phyloP scores from a whole-genome alignment of 2,113 vertebrate species.

The Lophura nycthemera region DNA sequence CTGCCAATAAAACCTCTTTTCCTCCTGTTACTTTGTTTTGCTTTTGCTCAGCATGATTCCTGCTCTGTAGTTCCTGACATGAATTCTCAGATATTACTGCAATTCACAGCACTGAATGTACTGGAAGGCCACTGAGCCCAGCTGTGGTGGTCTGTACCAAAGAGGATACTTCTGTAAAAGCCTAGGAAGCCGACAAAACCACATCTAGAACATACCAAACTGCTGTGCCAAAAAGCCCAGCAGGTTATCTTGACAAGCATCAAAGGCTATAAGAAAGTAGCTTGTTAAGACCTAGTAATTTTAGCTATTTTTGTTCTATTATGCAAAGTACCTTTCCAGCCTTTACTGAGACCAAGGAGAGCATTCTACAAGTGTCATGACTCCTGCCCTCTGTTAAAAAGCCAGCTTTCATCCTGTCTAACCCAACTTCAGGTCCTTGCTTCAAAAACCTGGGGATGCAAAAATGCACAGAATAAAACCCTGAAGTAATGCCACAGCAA shows the following conservation, averaged over 20 bases:
- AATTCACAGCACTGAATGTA: background rate
- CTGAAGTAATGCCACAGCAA: background rate
- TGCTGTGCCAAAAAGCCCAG: background rate
- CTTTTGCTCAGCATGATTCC: background rate
- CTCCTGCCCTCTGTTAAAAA: background rate
- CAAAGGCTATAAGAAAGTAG: background rate
- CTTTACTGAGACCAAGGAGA: background rate
- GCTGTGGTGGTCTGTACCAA: background rate
- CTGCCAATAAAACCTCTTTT: background rate
- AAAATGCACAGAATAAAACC: background rate
- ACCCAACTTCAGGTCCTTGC: background rate
- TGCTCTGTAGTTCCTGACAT: background rate
- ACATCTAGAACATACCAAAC: background rate
- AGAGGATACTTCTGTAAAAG: background rate
- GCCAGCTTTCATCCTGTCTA: background rate
- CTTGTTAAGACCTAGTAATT: background rate
- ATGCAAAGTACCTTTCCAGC: background rate
- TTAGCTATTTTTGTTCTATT: background rate
- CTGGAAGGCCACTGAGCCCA: background rate
- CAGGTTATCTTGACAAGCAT: background rate
- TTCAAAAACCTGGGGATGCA: background rate
- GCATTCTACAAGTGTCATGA: too few relatives aligned
- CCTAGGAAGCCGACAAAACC: background rate
- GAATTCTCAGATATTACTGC: background rate
- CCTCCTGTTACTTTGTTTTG: background rate